Evolutionary conservation across 2,797 vertebrate species (phyloP).

Genomic region (Rallus crepitans): DNA sequence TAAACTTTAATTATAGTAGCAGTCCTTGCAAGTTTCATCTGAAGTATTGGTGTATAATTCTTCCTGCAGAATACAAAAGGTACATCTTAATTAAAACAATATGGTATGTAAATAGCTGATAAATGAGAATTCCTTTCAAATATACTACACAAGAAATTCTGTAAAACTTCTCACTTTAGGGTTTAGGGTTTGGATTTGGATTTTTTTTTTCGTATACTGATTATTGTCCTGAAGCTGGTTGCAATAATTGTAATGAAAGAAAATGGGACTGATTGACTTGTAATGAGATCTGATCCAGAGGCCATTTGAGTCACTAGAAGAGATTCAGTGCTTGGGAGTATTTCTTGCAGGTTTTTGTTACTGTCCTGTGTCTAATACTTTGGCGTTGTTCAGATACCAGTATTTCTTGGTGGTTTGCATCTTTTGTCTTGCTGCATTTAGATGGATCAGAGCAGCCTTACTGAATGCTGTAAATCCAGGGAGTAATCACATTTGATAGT

Average conservation of each 20-base stretch:
- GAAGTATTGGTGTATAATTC: not conserved
- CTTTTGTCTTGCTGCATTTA: not conserved
- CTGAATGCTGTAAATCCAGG: not conserved
- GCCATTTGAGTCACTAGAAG: not conserved
- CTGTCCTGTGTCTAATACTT: not conserved
- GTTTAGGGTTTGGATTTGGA: too few species aligned
- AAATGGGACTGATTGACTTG: not conserved
- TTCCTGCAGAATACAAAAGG: not conserved
- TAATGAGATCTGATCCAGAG: not conserved
- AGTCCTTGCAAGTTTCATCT: not conserved
- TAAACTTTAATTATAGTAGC: not conserved
- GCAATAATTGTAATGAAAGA: not conserved
- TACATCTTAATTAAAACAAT: not conserved
- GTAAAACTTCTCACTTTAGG: not conserved
- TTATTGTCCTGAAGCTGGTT: not conserved
- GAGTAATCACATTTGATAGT: not conserved
- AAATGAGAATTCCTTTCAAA: not conserved
- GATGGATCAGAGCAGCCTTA: not conserved
- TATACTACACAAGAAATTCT: not conserved
- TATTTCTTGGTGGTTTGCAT: not conserved
- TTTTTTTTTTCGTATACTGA: not conserved
- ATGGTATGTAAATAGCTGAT: not conserved
- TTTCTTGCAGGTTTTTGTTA: not conserved
- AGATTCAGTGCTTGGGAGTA: not conserved
- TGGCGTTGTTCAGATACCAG: not conserved